A percentile compares a stretch with the other conserved stretches of the same genome.
Conservation (phyloP, 2,797 vertebrate genomes). For the Galago senegalensis region DNA sequence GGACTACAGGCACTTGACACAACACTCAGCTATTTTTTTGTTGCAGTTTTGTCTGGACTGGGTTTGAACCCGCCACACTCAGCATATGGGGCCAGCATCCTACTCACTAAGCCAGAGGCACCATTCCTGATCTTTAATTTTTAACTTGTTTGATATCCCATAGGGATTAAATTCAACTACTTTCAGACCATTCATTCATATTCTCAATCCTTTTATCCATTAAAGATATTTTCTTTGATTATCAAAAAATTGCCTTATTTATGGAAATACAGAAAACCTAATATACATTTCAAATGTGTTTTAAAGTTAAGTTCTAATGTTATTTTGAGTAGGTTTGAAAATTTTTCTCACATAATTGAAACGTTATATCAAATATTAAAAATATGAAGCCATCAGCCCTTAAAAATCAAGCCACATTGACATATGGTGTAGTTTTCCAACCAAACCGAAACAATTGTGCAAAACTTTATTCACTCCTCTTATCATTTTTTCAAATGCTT, state of each 20-base stretch:
- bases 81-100: too few species aligned
- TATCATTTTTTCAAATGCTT: neutral
- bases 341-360: neutral
- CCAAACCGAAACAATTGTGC: neutral
- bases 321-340: neutral
- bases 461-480: neutral
- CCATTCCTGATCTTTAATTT: neutral
- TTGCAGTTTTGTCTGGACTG: too few species aligned
- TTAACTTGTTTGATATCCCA: neutral
- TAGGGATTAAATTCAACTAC: neutral
- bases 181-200: neutral
- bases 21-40: too few species aligned
- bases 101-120: too few species aligned
- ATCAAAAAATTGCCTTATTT: neutral
- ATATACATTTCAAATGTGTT: slow-evolving; percentile 3
- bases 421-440: neutral
- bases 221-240: neutral
- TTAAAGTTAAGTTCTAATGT: neutral
- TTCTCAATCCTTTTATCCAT: neutral
- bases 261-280: neutral
- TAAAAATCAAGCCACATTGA: neutral
- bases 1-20: too few species aligned
- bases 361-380: neutral
- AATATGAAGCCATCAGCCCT: neutral
- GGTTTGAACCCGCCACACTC: too few species aligned